Conservation (phyloP, 2,888 invertebrate species). For the Mystacides longicornis region DNA sequence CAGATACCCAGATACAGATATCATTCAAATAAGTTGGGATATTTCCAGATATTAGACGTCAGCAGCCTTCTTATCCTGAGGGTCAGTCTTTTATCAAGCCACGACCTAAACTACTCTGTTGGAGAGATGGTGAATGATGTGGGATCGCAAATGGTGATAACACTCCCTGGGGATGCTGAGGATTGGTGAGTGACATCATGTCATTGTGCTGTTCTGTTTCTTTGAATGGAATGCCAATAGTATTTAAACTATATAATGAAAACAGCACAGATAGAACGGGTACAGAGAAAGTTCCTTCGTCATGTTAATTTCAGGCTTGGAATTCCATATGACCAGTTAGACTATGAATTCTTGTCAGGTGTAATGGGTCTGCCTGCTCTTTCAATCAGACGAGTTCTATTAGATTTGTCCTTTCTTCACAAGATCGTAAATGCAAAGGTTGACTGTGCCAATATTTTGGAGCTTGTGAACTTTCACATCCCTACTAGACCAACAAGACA, state of each 20-base stretch:
- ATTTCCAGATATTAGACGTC: slow-evolving; percentile 64
- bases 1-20: not conserved
- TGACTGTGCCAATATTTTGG: too few relatives aligned
- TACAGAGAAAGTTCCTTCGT: too few relatives aligned
- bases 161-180: slow-evolving; percentile 46
- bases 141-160: slow-evolving; percentile 71
- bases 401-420: too few relatives aligned
- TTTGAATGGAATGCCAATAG: not conserved
- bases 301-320: too few relatives aligned
- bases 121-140: slow-evolving; percentile 57
- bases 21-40: not conserved
- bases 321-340: too few relatives aligned
- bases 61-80: slow-evolving; percentile 60
- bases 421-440: too few relatives aligned
- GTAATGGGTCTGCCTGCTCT: too few relatives aligned
- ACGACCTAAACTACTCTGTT: slow-evolving; percentile 51
- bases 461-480: too few relatives aligned
- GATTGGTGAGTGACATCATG: slow-evolving; percentile 34
- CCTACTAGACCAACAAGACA: too few relatives aligned
- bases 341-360: too few relatives aligned
- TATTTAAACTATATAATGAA: not conserved
- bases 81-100: slow-evolving; percentile 49
- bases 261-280: too few relatives aligned
- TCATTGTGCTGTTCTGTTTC: not conserved
- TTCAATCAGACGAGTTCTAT: too few relatives aligned